Conservation (phyloP, 2,888 invertebrate genomes). For the Acronicta aceris region DNA sequence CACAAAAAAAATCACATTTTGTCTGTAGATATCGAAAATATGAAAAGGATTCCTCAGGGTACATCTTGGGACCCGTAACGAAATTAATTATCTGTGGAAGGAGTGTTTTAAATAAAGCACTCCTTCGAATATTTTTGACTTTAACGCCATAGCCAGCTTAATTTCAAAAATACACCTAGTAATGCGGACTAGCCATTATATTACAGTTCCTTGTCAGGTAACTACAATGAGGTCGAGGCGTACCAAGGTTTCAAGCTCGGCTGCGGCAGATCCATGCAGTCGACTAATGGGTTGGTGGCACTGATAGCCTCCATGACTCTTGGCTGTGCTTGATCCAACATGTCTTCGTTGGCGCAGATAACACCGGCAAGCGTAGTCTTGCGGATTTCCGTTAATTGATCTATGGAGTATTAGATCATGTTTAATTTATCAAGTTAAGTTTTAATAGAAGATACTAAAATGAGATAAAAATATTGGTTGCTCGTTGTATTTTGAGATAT, state of each 20-base stretch:
- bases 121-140: too few species aligned
- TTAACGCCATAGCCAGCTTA: background rate
- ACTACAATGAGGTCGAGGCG: constrained; percentile 1
- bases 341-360: constrained; percentile 93
- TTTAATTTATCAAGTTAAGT: too few species aligned
- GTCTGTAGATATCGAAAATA: background rate
- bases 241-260: constrained; percentile 90
- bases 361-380: constrained; percentile 92
- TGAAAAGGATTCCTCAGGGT: background rate
- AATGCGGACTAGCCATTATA: constrained; percentile 28
- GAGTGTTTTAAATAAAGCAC: background rate
- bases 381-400: constrained; percentile 94
- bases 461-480: background rate
- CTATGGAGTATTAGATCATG: constrained; percentile 72
- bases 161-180: constrained; percentile 10
- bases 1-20: background rate
- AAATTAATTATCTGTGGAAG: background rate
- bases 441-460: background rate
- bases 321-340: constrained; percentile 90
- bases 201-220: constrained; percentile 1
- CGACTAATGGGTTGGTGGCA: constrained; percentile 89
- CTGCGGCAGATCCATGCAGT: constrained; percentile 90
- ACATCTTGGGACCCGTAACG: constrained; percentile 17
- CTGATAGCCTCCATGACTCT: constrained; percentile 92
- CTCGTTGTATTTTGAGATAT: too few species aligned